Base-by-base conservation (phyloP, 2,888 invertebrate genomes). In the Eristalinus aeneus region DNA sequence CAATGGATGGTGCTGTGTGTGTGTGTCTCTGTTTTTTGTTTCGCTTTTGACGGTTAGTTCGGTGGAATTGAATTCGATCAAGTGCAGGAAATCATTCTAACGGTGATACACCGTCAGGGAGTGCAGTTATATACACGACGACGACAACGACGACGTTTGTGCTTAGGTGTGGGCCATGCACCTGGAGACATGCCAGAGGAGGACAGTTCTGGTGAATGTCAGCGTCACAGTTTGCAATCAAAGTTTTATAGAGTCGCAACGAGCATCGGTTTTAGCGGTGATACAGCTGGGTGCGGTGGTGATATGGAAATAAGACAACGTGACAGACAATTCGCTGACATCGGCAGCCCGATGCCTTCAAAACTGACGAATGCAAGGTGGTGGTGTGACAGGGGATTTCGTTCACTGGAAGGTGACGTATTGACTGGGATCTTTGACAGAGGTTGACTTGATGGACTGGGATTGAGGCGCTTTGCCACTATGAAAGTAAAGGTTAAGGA, bases 51-150 rank as follows among this genome's bases (percentile, higher is more conserved):
- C 73, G 81, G 81, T 69, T 81, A 36, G 76, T 76, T 85, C 64
- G 76, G 11, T 76, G 72, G 76, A 85, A 76, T 85, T 73, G 85
- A 85, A 85, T 85, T 80, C 85, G 85, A 85, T 85, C 85, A 85
- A 85, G 81, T 85, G 85, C 85, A 85, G 85, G 85, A 85, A 85
- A 85, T 85, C 76, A 81, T 85, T 85, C 85, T 85, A 85, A 85
- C 85, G 85, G 85, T 85, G 85, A 73, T 77, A 80, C 76, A 72
- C 67, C 74, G 61, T 79, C 71, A 20, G 23, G 10, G 72, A 77
- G 68, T 85, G 85, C 85, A 85, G 85, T 85, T 83, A 78, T 67
- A 54, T 82, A 67, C 54, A 58, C 39, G 12, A 16, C 64, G 58
- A 39, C 54, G 12, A 16, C 64, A 46, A 39, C 54, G 20, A 12